phyloP scores from a whole-genome alignment of 2,888 invertebrate species.

The Isoperla grammatica region DNA sequence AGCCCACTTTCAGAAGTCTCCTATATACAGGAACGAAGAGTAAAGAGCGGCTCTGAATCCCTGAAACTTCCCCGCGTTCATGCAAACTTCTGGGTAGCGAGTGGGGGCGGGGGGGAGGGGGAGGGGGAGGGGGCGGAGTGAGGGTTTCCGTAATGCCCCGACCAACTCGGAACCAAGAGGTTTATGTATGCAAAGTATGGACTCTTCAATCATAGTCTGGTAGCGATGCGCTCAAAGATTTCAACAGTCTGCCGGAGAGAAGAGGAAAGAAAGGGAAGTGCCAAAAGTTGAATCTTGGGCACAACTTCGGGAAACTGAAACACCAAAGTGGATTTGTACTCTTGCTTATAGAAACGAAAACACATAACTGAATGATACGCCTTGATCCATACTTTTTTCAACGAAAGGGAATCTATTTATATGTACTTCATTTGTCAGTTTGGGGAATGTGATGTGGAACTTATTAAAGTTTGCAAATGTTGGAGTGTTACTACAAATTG shows the following conservation, averaged over 20 bases:
- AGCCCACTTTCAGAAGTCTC: no score
- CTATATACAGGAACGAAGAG: background rate
- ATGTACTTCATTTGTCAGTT: no score
- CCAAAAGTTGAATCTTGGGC: background rate
- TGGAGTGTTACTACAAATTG: no score
- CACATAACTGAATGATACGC: no score
- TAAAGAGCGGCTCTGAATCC: background rate
- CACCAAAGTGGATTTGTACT: slow-evolving; percentile 8
- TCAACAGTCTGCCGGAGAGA: slow-evolving; percentile 2
- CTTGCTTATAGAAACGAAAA: no score
- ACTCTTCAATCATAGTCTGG: slow-evolving; percentile 3
- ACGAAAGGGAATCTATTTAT: no score
- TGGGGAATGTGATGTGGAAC: no score
- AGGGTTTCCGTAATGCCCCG: background rate
- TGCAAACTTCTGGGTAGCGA: background rate
- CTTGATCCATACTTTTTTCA: no score
- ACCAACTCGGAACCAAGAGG: background rate
- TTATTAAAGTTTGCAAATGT: no score
- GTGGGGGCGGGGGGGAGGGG: no score
- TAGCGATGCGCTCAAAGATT: slow-evolving; percentile 10
- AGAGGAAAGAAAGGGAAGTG: background rate
- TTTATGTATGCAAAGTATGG: slow-evolving; percentile 15
- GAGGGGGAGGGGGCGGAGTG: no score
- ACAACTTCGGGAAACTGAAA: slow-evolving; percentile 5
- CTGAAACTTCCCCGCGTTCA: background rate